Evolutionary conservation across 2,797 vertebrate species (phyloP), one percentile per base, ranked within the genome.

Genomic region (Paedocypris micromegethes): DNA sequence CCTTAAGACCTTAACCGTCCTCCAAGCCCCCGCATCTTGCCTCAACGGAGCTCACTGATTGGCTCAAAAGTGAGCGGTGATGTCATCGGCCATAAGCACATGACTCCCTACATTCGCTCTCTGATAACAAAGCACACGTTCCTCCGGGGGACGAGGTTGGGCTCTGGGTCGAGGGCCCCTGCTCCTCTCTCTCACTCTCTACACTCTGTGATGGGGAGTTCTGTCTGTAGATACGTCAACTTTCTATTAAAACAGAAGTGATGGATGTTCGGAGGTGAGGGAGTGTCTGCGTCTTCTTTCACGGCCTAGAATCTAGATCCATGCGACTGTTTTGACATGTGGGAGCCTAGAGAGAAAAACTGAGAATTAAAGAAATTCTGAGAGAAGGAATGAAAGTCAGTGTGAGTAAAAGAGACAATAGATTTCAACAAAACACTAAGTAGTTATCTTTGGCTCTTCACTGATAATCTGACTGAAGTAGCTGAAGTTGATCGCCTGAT

Each of bases 221-320:
- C 91, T 93, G 89, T 93, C 92, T 97, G 94, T 98, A 98, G 93
- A 98, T 97, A 95, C 92, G 93, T 94, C 89, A 84, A 95, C 91
- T 98, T 98, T 98, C 93, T 98, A 98, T 97, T 98, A 97, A 98
- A 92, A 92, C 84, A 93, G 89, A 90, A 92, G 91, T 90, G 92
- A 93, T 90, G 90, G 88, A 88, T 81, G 86, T 84, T 86, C 79
- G 77, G 81, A 82, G 80, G 75, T 80, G 80, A 79, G 77, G 78
- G 76, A 70, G 7, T 41, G 59, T 5, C 75, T 74, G 74, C 77
- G 63, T 78, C 51, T 9, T 47, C 52, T 75, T 23, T 23, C 23
- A 23, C 23, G 23, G 1, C 23, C 23, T 23, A 23, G 1, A 23
- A 23, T 23, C 23, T 23, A 23, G 23, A 23, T 23, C 23, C 23